These are phyloP conservation scores for Cryptocephalus primarius DNA, from an alignment of 2,888 invertebrate genomes.

Conservation along the genomic window DNA sequence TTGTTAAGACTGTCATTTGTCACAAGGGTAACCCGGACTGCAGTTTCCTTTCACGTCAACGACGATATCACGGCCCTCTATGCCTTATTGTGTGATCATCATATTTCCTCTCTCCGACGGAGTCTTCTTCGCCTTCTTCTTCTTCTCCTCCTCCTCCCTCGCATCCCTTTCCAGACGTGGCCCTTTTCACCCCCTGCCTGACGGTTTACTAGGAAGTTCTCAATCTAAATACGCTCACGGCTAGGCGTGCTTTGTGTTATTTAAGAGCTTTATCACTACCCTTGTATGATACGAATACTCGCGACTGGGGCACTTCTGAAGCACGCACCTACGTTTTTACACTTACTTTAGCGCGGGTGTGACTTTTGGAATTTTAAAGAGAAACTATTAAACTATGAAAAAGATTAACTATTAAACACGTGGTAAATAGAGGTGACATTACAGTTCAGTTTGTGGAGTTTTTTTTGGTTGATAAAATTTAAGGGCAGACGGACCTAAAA, in stretches of 20 bases:
- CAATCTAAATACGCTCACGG: constrained; percentile 12
- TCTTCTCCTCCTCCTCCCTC: constrained; percentile 9
- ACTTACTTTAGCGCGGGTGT: neutral
- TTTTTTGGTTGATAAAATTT: too few relatives aligned
- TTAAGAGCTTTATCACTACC: too few relatives aligned
- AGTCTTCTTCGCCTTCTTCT: neutral
- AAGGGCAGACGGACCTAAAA: too few relatives aligned
- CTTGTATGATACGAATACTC: too few relatives aligned
- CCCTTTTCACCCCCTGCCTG: constrained; percentile 6
- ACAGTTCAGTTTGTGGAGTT: too few relatives aligned
- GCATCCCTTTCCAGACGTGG: constrained; percentile 2
- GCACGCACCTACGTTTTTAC: too few relatives aligned
- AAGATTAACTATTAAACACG: too few relatives aligned
- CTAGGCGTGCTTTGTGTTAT: neutral
- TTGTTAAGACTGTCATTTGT: constrained; percentile 17
- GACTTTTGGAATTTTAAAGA: neutral
- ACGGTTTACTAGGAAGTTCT: constrained; percentile 12
- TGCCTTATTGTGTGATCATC: constrained; percentile 13
- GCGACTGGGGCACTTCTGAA: too few relatives aligned
- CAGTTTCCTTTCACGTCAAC: constrained; percentile 18
- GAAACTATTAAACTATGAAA: neutral
- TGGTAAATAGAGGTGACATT: too few relatives aligned
- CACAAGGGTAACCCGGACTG: constrained; percentile 16
- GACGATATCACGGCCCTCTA: constrained; percentile 13
- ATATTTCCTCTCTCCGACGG: constrained; percentile 6